These are phyloP conservation scores for Scelioninae gen. 2 DNA, from an alignment of 2,888 invertebrate species.

Conservation along the genomic window DNA sequence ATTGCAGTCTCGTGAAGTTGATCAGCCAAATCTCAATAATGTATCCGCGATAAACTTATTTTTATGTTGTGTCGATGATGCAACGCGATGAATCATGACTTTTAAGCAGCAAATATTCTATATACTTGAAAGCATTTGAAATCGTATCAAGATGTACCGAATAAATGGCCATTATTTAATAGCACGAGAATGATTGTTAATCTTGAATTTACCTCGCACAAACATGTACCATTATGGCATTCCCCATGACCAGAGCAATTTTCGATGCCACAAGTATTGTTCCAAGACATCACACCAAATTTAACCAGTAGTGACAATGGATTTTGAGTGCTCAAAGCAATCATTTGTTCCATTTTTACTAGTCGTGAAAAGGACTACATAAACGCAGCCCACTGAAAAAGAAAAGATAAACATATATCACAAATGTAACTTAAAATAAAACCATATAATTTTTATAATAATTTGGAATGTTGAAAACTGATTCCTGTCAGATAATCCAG, in stretches of 20 bases:
- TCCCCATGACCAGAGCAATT: conserved; percentile 94
- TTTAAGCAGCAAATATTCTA: too few species aligned
- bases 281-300: conserved; percentile 74
- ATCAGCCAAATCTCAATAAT: too few species aligned
- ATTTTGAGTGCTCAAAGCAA: conserved; percentile 74
- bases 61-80: too few species aligned
- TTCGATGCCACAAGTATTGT: conserved; percentile 79
- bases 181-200: too few species aligned
- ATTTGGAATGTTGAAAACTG: background rate
- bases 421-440: background rate
- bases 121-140: too few species aligned
- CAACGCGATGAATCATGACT: too few species aligned
- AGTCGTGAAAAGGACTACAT: conserved; percentile 64
- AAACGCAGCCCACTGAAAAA: conserved; percentile 65
- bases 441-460: too few species aligned
- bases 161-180: too few species aligned
- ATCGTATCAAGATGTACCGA: too few species aligned
- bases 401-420: background rate
- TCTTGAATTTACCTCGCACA: conserved; percentile 89
- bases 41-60: too few species aligned
- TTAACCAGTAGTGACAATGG: conserved; percentile 74
- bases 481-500: too few species aligned
- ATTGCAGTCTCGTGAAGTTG: too few species aligned
- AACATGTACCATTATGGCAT: conserved; percentile 92
- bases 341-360: conserved; percentile 74